A percentile compares a stretch with the other conserved stretches of the same genome.
phyloP scores from a whole-genome alignment of 1,140 invertebrate genomes.

The Globodera ellingtonae region DNA sequence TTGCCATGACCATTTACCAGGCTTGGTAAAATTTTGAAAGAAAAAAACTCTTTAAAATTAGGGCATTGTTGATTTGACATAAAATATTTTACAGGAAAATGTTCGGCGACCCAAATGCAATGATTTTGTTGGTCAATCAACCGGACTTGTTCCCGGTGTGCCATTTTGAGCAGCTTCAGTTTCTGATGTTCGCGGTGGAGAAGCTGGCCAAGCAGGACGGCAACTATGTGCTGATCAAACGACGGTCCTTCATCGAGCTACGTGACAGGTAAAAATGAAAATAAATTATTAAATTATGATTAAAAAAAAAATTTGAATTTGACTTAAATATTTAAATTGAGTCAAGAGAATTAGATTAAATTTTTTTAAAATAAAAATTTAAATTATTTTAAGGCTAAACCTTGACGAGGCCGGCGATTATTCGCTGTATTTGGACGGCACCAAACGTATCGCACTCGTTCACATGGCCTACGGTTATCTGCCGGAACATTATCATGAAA shows the following conservation, averaged over 20 bases:
- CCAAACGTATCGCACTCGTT: constrained; percentile 78
- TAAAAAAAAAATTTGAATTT: too few relatives aligned
- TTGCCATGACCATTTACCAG: too few relatives aligned
- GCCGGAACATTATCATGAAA: constrained; percentile 76
- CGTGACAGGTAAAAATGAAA: too few relatives aligned
- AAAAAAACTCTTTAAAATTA: too few relatives aligned
- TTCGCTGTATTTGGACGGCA: constrained; percentile 70
- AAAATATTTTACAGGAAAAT: neutral
- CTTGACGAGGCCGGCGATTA: constrained; percentile 34
- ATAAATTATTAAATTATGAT: too few relatives aligned
- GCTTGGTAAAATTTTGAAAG: too few relatives aligned
- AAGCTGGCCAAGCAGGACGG: constrained; percentile 1
- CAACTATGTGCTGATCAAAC: too few relatives aligned
- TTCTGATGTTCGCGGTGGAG: constrained; percentile 11
- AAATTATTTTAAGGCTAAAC: constrained; percentile 32
- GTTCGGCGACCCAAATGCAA: constrained; percentile 68
- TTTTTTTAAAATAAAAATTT: too few relatives aligned
- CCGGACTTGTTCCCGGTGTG: constrained; percentile 12
- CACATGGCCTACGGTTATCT: constrained; percentile 89
- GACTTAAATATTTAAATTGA: too few relatives aligned
- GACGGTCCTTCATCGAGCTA: too few relatives aligned
- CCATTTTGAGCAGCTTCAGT: constrained; percentile 15
- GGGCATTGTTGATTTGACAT: too few relatives aligned
- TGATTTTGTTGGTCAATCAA: constrained; percentile 76
- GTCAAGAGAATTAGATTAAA: too few relatives aligned